These are phyloP conservation scores for Reticulitermes lucifugus DNA, from an alignment of 2,888 invertebrate genomes.

Conservation along the genomic window DNA sequence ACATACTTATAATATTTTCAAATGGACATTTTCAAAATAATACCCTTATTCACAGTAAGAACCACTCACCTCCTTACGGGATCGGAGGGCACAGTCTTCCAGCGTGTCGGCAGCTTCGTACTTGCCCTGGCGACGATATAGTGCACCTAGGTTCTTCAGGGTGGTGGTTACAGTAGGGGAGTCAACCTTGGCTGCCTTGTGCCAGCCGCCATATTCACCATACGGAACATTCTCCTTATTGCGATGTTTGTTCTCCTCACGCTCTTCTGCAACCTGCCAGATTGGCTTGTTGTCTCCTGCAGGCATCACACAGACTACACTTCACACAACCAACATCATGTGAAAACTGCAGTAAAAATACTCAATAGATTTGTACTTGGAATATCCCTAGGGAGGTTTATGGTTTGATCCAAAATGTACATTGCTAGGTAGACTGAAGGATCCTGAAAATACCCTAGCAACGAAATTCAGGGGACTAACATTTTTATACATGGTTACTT, in stretches of 20 bases:
- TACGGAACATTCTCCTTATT: slow-evolving; percentile 91
- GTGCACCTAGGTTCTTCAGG: slow-evolving; percentile 96
- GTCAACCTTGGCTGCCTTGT: slow-evolving; percentile 98
- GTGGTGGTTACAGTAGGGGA: slow-evolving; percentile 98
- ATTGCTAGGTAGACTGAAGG: no score
- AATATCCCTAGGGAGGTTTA: no score
- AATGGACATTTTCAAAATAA: background rate
- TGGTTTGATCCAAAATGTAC: no score
- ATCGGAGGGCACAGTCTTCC: slow-evolving; percentile 97
- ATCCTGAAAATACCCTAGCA: no score
- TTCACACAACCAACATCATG: no score
- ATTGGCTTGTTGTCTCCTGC: slow-evolving; percentile 94
- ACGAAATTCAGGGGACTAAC: no score
- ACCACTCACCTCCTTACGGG: slow-evolving; percentile 87
- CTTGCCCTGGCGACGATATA: slow-evolving; percentile 98
- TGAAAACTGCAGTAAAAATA: no score
- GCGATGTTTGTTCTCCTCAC: slow-evolving; percentile 94
- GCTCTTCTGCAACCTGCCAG: slow-evolving; percentile 93
- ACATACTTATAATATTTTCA: no score
- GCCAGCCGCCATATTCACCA: slow-evolving; percentile 92
- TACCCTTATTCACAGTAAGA: background rate
- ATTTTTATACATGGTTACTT: no score
- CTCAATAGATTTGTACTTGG: no score
- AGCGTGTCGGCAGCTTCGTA: slow-evolving; percentile 99
- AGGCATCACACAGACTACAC: slow-evolving; percentile 36